phyloP scores from a whole-genome alignment of 2,888 invertebrate species.

The Lypha dubia region DNA sequence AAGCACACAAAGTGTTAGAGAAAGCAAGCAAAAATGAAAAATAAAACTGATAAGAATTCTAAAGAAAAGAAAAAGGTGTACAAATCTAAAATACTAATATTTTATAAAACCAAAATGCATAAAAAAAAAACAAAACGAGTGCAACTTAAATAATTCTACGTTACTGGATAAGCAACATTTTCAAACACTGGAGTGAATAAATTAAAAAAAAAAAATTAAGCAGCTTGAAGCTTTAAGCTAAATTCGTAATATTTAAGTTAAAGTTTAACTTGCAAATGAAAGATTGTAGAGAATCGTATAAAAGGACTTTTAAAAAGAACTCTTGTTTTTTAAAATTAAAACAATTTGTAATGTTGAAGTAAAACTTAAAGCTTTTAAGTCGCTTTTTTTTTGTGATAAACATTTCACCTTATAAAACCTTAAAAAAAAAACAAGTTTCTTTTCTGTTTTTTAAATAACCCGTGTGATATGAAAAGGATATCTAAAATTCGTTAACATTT shows the following conservation, averaged over 20 bases:
- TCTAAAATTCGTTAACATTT: conserved; percentile 9
- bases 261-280: too few species aligned
- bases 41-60: background rate
- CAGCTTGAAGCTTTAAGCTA: background rate
- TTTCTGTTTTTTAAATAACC: background rate
- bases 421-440: background rate
- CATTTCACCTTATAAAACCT: background rate
- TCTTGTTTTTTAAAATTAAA: too few species aligned
- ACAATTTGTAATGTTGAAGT: too few species aligned
- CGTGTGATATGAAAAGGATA: conserved; percentile 1
- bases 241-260: background rate
- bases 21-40: background rate
- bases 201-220: background rate
- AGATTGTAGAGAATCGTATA: too few species aligned
- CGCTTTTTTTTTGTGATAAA: background rate
- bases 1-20: conserved; percentile 6
- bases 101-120: conserved; percentile 31
- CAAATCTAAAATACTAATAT: conserved; percentile 52
- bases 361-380: too few species aligned
- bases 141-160: conserved; percentile 31
- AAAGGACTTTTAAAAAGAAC: too few species aligned
- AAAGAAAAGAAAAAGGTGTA: background rate
- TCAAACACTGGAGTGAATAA: background rate
- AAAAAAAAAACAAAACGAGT: conserved; percentile 7
- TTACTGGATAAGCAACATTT: conserved; percentile 17